A percentile compares a stretch with the other conserved stretches of the same genome.
Conservation (phyloP, 2,888 invertebrate species). For the Archips crataeganus region DNA sequence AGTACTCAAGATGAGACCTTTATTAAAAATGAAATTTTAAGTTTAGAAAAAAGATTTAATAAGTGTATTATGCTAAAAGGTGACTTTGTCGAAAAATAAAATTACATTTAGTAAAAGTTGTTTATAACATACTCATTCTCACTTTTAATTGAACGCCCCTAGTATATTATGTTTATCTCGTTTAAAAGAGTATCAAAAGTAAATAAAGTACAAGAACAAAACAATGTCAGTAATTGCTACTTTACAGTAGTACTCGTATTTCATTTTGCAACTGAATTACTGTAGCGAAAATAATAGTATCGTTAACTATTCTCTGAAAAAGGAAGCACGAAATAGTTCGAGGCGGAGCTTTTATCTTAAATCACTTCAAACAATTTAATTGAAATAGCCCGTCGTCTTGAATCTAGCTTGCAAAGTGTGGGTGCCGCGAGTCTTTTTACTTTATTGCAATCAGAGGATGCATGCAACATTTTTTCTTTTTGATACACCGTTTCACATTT, state of each 20-base stretch:
- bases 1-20: too few relatives aligned
- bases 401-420: background rate
- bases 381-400: conserved; percentile 28
- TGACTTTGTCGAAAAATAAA: too few relatives aligned
- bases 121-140: too few relatives aligned
- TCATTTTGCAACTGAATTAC: conserved; percentile 6
- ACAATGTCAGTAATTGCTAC: conserved; percentile 19
- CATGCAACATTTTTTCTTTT: too few relatives aligned
- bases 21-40: too few relatives aligned
- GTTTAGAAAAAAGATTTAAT: too few relatives aligned
- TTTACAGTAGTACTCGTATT: conserved; percentile 12
- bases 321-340: conserved; percentile 12
- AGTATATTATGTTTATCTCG: too few relatives aligned
- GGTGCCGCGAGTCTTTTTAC: background rate
- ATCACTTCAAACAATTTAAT: conserved; percentile 40
- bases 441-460: background rate
- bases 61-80: too few relatives aligned
- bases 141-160: too few relatives aligned
- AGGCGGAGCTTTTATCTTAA: conserved; percentile 25
- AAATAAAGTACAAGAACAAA: conserved; percentile 1
- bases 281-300: conserved; percentile 31
- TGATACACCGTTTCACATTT: too few relatives aligned
- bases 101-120: too few relatives aligned
- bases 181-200: background rate
- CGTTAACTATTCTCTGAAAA: conserved; percentile 3